These are phyloP conservation scores for Crocidura indochinensis DNA, from an alignment of 2,797 vertebrate genomes.

Conservation along the genomic window DNA sequence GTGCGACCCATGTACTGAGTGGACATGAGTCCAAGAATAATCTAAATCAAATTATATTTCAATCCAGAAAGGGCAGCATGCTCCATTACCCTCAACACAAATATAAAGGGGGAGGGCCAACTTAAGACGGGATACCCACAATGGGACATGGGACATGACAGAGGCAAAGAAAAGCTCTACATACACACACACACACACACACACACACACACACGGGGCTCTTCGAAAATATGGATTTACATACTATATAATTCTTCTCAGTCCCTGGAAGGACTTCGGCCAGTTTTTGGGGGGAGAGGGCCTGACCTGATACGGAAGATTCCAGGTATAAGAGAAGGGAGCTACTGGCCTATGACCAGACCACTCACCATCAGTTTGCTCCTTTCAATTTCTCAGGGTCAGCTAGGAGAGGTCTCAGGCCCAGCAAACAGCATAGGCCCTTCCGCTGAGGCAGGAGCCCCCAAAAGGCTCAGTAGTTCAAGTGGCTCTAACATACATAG, in stretches of 20 bases:
- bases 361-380: too few relatives aligned
- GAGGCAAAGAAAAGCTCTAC: too few relatives aligned
- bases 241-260: not conserved
- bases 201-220: not conserved
- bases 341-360: rapidly evolving
- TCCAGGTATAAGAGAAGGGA: not conserved
- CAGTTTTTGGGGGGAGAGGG: not conserved
- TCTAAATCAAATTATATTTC: not conserved
- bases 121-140: too few relatives aligned
- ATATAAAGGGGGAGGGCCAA: too few relatives aligned
- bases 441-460: not conserved
- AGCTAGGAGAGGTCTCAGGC: not conserved
- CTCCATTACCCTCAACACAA: rapidly evolving
- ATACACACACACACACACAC: too few relatives aligned
- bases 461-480: rapidly evolving
- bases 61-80: not conserved
- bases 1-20: not conserved
- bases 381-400: not conserved
- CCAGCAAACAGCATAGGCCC: not conserved
- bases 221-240: not conserved
- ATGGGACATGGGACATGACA: rapidly evolving
- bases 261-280: rapidly evolving
- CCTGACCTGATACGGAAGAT: not conserved
- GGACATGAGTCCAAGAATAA: not conserved
- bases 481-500: not conserved